These are phyloP conservation scores for Tetramorium bicarinatum DNA, from an alignment of 2,888 invertebrate genomes.

Conservation along the genomic window DNA sequence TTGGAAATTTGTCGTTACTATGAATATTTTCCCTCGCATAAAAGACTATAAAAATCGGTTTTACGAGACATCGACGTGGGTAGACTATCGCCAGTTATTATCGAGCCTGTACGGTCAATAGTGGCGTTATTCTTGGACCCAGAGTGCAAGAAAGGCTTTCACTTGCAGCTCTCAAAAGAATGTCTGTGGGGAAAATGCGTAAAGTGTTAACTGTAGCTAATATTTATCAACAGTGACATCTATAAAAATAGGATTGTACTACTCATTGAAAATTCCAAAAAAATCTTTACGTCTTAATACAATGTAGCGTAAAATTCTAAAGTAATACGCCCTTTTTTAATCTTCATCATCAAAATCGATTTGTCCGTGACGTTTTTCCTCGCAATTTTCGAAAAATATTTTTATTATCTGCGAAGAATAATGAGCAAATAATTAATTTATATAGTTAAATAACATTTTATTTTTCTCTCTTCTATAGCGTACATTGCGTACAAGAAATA, in stretches of 20 bases:
- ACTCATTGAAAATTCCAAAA: neutral
- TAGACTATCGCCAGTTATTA: constrained; percentile 54
- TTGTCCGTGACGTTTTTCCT: too few relatives aligned
- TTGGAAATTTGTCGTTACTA: constrained; percentile 57
- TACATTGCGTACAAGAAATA: too few relatives aligned
- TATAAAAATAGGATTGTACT: neutral
- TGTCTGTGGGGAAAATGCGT: constrained; percentile 35
- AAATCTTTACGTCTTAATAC: neutral
- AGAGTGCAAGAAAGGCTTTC: constrained; percentile 46
- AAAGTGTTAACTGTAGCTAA: neutral
- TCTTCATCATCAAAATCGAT: neutral
- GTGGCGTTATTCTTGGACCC: constrained; percentile 43
- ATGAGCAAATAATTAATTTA: neutral
- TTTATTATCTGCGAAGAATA: neutral
- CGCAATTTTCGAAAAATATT: neutral
- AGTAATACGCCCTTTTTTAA: neutral
- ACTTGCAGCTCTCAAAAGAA: constrained; percentile 47
- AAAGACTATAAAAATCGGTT: constrained; percentile 54
- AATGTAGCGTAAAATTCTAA: neutral
- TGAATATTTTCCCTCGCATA: constrained; percentile 52
- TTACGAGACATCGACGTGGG: constrained; percentile 43
- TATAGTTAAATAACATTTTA: neutral
- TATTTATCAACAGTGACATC: neutral
- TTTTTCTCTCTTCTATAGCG: neutral
- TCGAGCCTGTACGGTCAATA: constrained; percentile 47